Conservation (phyloP, 2,113 vertebrate species). For the Telmatochromis brachygnathus region DNA sequence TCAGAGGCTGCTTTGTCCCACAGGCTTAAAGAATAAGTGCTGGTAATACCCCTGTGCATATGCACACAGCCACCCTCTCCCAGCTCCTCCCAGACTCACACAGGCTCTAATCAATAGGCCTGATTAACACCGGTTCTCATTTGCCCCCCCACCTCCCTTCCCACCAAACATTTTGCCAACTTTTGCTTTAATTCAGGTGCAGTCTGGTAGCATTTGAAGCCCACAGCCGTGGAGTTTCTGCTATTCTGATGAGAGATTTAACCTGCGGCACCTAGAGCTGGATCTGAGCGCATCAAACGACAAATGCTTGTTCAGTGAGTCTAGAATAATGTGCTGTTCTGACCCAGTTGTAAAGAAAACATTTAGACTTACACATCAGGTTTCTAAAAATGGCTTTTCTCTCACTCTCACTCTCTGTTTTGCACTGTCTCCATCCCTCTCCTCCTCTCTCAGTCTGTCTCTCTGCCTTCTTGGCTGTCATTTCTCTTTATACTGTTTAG, state of each 20-base stretch:
- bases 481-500: constrained; percentile 64
- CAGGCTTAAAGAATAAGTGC: constrained; percentile 58
- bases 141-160: neutral
- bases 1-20: constrained; percentile 67
- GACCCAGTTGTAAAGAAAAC: constrained; percentile 56
- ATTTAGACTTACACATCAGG: constrained; percentile 38
- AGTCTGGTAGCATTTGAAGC: neutral
- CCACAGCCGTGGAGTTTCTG: neutral
- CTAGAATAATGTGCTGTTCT: constrained; percentile 35
- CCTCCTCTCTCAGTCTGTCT: constrained; percentile 38
- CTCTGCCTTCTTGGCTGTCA: constrained; percentile 59
- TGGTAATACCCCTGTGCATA: constrained; percentile 66
- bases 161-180: constrained; percentile 6
- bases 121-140: constrained; percentile 69
- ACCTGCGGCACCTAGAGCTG: neutral
- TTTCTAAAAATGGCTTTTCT: constrained; percentile 54
- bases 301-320: neutral
- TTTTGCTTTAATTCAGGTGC: neutral
- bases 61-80: constrained; percentile 52
- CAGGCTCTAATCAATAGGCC: constrained; percentile 66
- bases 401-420: constrained; percentile 34
- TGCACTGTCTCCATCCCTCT: constrained; percentile 31
- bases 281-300: neutral
- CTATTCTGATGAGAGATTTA: neutral
- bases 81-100: constrained; percentile 41